Evolutionary conservation across 2,113 vertebrate genomes (phyloP).

Genomic region (Cheirogaleus medius): DNA sequence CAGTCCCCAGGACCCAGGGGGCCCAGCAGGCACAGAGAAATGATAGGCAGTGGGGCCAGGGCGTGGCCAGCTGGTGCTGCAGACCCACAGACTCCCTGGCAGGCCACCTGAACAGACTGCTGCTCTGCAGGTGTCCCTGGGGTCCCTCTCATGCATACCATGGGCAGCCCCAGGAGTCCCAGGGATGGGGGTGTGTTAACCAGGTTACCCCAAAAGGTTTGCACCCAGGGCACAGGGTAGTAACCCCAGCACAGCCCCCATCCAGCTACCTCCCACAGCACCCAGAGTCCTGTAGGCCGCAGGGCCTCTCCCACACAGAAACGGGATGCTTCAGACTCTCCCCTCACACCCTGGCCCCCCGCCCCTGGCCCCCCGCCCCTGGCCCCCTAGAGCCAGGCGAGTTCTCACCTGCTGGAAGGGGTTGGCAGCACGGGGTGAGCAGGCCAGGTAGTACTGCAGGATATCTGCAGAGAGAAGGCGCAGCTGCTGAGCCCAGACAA

Average conservation of each 20-base stretch:
- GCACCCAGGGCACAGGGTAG: fast-evolving
- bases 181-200: not conserved
- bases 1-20: not conserved
- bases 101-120: no score
- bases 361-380: not conserved
- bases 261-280: not conserved
- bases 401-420: slow-evolving; percentile 96
- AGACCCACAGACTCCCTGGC: not conserved
- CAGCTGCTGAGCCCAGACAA: not conserved
- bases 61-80: not conserved
- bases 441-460: slow-evolving; percentile 94
- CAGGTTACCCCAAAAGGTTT: not conserved
- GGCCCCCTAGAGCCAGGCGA: not conserved
- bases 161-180: not conserved
- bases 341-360: not conserved
- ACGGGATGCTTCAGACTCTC: not conserved
- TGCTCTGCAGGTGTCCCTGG: not conserved
- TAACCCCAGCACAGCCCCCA: fast-evolving
- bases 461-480: slow-evolving; percentile 85
- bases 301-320: not conserved
- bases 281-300: no score
- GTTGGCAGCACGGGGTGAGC: slow-evolving; percentile 90
- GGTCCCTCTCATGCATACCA: not conserved
- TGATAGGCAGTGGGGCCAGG: fast-evolving
- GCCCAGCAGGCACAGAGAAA: fast-evolving